Base-by-base conservation (phyloP, 2,888 invertebrate species). In the Dolichomitus sp. region DNA sequence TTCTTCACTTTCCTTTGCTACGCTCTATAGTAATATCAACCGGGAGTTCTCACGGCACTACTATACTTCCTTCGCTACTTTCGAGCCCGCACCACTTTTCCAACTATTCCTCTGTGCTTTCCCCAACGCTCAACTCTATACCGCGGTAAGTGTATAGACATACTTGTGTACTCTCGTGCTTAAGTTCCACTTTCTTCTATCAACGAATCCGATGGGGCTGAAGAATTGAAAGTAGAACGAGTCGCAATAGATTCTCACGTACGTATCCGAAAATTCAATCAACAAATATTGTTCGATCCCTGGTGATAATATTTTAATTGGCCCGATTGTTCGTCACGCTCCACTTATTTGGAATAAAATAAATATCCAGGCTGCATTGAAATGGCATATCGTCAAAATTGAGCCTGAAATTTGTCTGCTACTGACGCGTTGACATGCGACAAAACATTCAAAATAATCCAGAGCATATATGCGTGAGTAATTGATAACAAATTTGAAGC, bases 401-500 rank as follows among this genome's bases (percentile, higher is more conserved):
- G 12, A 72, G 30, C 12, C 30, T n/a, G 30, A 42, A 59, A 72
- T 57, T 72, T 59, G 42, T 66, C 33, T 75, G 52, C 65, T 30
- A 6, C 33, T 76, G 42, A 66, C 75, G n/a, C 30, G 57, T 66
- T 12, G 54, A 33, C 48, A n/a, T 9, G 12, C 48, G 57, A 61
- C 4, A 65, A 19, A 59, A 37, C 50, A 40, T 5, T 45, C 9
- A 65, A 30, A 50, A 37, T 57, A 40, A 17, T 30, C 17, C 30
- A 17, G 23, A 23, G 40, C 40, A 17, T 76, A 45, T 14, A 42
- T 68, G 68, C 37, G 42, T 9, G 70, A 70, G 57, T 23, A 72
- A 61, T 76, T 72, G 75, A 83, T 76, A 75, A 75, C 54, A 61
- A 65, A 83, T 76, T 57, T 68, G 52, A 66, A 70, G 40, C 23